These are phyloP conservation scores for Picus viridis DNA, from an alignment of 2,797 vertebrate species.

Conservation along the genomic window DNA sequence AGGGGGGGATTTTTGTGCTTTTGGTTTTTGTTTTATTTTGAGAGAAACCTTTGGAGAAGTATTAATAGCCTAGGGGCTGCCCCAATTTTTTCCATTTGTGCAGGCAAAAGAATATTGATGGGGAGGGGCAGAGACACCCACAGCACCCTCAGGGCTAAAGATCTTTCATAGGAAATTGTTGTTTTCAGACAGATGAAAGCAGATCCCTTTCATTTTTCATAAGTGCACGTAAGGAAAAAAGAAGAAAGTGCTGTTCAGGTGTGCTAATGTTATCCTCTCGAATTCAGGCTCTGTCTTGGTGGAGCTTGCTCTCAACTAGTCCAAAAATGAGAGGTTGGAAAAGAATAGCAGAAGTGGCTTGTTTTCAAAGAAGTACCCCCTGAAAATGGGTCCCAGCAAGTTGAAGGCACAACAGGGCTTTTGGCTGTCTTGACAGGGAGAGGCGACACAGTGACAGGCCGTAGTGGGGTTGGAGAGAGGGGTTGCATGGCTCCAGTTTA, in stretches of 20 bases:
- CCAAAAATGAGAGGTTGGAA: neutral
- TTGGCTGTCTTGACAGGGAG: accelerated
- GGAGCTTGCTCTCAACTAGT: neutral
- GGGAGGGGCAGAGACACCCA: slow-evolving; percentile 16
- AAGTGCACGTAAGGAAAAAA: neutral
- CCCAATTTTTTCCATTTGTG: slow-evolving; percentile 59
- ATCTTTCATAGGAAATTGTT: slow-evolving; percentile 64
- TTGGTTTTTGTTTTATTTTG: slow-evolving; percentile 15
- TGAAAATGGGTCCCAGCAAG: neutral
- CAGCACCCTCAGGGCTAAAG: slow-evolving; percentile 22
- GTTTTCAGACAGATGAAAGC: slow-evolving; percentile 55
- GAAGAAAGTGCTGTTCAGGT: neutral
- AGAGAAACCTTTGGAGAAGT: slow-evolving; percentile 45
- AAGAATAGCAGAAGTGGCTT: accelerated
- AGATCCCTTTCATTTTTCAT: neutral
- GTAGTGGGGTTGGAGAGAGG: accelerated
- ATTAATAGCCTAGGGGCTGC: slow-evolving; percentile 54
- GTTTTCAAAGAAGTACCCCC: neutral
- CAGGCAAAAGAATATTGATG: slow-evolving; percentile 31
- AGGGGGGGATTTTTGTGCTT: neutral
- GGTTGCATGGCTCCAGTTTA: accelerated
- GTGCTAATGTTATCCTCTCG: neutral
- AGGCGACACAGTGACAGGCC: accelerated
- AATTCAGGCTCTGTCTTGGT: neutral
- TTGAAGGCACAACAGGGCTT: accelerated